Percentiles rank a stretch among this genome's conserved stretches.
phyloP scores from a whole-genome alignment of 2,113 vertebrate genomes.

The Malurus cyaneus region DNA sequence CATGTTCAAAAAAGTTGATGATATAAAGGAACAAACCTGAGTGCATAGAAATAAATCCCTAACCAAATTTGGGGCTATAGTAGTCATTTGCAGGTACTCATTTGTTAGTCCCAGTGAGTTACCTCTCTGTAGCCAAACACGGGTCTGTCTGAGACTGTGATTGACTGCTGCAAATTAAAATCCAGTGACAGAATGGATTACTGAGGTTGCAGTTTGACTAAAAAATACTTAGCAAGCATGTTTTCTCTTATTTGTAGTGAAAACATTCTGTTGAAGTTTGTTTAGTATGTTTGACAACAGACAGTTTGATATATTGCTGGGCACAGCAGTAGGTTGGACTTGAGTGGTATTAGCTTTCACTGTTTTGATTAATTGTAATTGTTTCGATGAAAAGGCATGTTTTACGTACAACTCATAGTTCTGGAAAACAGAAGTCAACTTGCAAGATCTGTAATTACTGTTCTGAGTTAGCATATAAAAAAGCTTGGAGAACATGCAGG shows the following conservation, averaged over 20 bases:
- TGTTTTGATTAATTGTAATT: constrained; percentile 90
- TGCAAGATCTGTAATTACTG: constrained; percentile 80
- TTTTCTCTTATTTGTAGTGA: constrained; percentile 76
- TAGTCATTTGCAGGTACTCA: constrained; percentile 42
- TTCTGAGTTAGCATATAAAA: constrained; percentile 77
- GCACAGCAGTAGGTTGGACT: constrained; percentile 85
- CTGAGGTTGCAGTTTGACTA: constrained; percentile 76
- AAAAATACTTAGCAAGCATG: constrained; percentile 79
- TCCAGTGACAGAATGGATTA: constrained; percentile 73
- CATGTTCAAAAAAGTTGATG: neutral
- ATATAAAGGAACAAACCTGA: neutral
- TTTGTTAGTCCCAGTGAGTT: constrained; percentile 60
- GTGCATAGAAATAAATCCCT: neutral
- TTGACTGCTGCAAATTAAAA: constrained; percentile 77
- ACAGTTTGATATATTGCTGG: constrained; percentile 86
- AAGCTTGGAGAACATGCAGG: constrained; percentile 65
- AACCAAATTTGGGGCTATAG: constrained; percentile 18
- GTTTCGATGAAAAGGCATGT: constrained; percentile 82
- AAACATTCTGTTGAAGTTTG: constrained; percentile 81
- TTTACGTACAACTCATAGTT: constrained; percentile 81
- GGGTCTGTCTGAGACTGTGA: constrained; percentile 60
- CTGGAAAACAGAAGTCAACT: constrained; percentile 82
- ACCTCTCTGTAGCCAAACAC: constrained; percentile 46
- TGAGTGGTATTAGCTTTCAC: constrained; percentile 83
- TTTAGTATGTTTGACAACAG: constrained; percentile 84